Conservation (phyloP, 1,140 invertebrate species). For the Bursaphelenchus mucronatus region DNA sequence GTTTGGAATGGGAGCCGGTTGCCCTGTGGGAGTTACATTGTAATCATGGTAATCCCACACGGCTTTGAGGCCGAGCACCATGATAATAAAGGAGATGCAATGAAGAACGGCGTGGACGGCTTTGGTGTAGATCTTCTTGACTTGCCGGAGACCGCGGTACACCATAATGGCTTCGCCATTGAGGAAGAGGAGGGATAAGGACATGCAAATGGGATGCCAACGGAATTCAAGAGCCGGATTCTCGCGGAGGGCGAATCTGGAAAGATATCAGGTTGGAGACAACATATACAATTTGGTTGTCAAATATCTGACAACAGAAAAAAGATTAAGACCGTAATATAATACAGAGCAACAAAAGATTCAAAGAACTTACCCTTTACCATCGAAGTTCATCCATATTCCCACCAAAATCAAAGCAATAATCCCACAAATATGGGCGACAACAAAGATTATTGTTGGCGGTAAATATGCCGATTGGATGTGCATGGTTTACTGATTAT, state of each 20-base stretch:
- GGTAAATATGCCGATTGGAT: too few relatives aligned
- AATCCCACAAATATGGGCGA: constrained; percentile 7
- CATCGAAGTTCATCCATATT: constrained; percentile 16
- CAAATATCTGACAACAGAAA: constrained; percentile 8
- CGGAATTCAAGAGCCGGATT: constrained; percentile 19
- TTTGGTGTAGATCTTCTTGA: constrained; percentile 19
- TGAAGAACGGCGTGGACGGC: constrained; percentile 10
- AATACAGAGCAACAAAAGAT: not conserved
- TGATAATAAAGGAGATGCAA: constrained; percentile 8
- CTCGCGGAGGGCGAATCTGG: constrained; percentile 27
- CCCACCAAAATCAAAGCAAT: constrained; percentile 9
- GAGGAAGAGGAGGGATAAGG: constrained; percentile 18
- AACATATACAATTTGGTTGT: not conserved
- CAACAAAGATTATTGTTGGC: not conserved
- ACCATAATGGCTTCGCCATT: constrained; percentile 25
- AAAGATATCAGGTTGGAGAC: not conserved
- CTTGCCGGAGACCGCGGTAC: constrained; percentile 19
- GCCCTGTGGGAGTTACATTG: not conserved
- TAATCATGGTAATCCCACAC: constrained; percentile 16
- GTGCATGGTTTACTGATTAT: too few relatives aligned
- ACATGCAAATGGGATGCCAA: constrained; percentile 24
- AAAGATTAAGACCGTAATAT: constrained; percentile 1
- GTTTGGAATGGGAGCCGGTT: not conserved
- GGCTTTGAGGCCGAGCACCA: constrained; percentile 16
- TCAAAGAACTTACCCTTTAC: constrained; percentile 6